Conservation (phyloP, 2,113 vertebrate species). For the Gymnobelideus leadbeateri region DNA sequence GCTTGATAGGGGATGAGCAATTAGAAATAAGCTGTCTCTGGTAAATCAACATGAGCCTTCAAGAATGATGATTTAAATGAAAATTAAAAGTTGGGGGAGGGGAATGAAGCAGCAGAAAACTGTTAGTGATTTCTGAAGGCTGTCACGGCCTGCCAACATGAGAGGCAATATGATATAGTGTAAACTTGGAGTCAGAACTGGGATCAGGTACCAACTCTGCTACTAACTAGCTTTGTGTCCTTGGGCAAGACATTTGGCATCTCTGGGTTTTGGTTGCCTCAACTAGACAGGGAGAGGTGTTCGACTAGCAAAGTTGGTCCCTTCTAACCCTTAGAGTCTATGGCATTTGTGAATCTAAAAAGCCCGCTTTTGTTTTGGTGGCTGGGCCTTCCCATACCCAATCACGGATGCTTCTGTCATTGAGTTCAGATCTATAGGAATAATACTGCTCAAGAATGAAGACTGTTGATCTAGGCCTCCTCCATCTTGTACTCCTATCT, state of each 20-base stretch:
- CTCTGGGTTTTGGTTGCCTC: not conserved
- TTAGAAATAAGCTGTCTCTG: slow-evolving; percentile 41
- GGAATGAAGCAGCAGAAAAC: not conserved
- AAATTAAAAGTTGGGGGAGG: not conserved
- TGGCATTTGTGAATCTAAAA: not conserved
- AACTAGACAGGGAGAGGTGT: not conserved
- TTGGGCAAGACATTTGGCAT: not conserved
- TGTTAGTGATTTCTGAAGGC: not conserved
- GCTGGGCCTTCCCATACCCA: not conserved
- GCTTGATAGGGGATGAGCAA: slow-evolving; percentile 35
- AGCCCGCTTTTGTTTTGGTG: not conserved
- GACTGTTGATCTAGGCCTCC: not conserved
- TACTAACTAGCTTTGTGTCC: not conserved
- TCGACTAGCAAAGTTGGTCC: not conserved
- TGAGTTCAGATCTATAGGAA: not conserved
- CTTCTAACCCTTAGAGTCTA: not conserved
- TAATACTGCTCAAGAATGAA: not conserved
- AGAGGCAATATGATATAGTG: not conserved
- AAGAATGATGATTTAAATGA: not conserved
- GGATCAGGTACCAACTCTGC: not conserved
- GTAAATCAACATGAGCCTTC: not conserved
- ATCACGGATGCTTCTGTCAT: not conserved
- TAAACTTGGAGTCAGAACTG: not conserved
- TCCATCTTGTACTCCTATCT: not conserved
- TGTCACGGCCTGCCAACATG: not conserved